These are phyloP conservation scores for Drosophila arizonae DNA, from an alignment of 1,140 invertebrate genomes.

Conservation along the genomic window DNA sequence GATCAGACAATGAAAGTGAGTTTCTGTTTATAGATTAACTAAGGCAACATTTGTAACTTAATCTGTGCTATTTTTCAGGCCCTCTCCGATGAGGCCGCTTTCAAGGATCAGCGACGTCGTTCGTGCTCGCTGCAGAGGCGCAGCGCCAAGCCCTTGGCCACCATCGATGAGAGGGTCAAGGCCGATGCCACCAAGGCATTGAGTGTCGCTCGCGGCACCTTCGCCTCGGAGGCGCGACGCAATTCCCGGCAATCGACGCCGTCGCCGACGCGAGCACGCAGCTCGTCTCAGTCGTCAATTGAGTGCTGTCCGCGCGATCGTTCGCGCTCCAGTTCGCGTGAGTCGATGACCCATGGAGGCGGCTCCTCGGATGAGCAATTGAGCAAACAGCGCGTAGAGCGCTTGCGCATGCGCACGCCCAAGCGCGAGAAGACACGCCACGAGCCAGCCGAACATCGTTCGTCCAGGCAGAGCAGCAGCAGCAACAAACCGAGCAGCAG, in stretches of 20 bases:
- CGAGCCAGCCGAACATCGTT: slow-evolving; percentile 35
- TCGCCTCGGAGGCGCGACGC: slow-evolving; percentile 72
- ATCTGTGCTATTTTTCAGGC: slow-evolving; percentile 42
- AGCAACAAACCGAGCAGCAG: neutral
- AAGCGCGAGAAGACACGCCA: slow-evolving; percentile 64
- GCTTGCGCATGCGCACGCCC: slow-evolving; percentile 62
- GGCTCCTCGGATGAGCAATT: slow-evolving; percentile 70
- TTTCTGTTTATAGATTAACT: neutral
- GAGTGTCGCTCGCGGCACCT: slow-evolving; percentile 66
- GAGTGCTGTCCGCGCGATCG: slow-evolving; percentile 77
- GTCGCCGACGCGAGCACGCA: slow-evolving; percentile 68
- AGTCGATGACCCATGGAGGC: slow-evolving; percentile 69
- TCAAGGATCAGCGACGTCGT: slow-evolving; percentile 76
- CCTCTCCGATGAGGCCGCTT: slow-evolving; percentile 75
- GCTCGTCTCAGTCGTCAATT: slow-evolving; percentile 76
- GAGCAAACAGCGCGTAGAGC: slow-evolving; percentile 59
- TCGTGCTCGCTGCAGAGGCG: slow-evolving; percentile 72
- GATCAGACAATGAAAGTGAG: slow-evolving; percentile 80
- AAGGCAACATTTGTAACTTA: too few species aligned
- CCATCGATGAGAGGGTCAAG: slow-evolving; percentile 76
- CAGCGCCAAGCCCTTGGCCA: slow-evolving; percentile 72
- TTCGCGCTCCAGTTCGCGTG: slow-evolving; percentile 75
- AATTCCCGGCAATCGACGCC: slow-evolving; percentile 68
- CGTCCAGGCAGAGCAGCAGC: slow-evolving; percentile 26
- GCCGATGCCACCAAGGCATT: slow-evolving; percentile 40